Evolutionary conservation across 2,888 invertebrate species (phyloP).

Genomic region (Chrysolina americana): DNA sequence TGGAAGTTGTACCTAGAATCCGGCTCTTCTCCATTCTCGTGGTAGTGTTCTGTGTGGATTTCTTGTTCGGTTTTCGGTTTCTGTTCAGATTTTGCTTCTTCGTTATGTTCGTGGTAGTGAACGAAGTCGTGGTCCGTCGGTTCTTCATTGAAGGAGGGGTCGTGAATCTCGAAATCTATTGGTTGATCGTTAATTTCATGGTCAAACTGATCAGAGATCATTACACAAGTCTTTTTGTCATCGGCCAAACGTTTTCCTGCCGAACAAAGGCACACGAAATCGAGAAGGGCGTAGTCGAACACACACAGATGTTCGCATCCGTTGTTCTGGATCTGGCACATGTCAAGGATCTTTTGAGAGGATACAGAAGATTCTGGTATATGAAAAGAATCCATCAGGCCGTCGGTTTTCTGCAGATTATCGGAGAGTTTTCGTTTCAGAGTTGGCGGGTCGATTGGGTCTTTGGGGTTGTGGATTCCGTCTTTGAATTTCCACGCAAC

Average conservation of each 20-base stretch:
- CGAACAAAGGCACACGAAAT: slow-evolving; percentile 79
- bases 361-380: slow-evolving; percentile 72
- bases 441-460: slow-evolving; percentile 70
- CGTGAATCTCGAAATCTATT: slow-evolving; percentile 62
- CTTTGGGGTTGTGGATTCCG: slow-evolving; percentile 68
- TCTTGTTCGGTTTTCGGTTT: slow-evolving; percentile 42
- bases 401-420: slow-evolving; percentile 71
- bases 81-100: slow-evolving; percentile 58
- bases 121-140: slow-evolving; percentile 17
- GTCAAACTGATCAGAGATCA: slow-evolving; percentile 54
- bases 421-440: slow-evolving; percentile 71
- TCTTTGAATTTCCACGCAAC: slow-evolving; percentile 77
- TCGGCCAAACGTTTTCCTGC: slow-evolving; percentile 71
- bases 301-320: slow-evolving; percentile 79
- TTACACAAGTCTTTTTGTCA: slow-evolving; percentile 70
- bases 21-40: slow-evolving; percentile 7
- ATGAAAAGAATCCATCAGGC: slow-evolving; percentile 70
- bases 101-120: slow-evolving; percentile 14
- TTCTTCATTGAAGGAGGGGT: background rate
- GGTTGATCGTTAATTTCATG: slow-evolving; percentile 50
- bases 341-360: slow-evolving; percentile 75
- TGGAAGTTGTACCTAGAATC: slow-evolving; percentile 51
- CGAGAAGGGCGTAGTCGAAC: slow-evolving; percentile 76
- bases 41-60: background rate
- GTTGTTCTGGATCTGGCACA: slow-evolving; percentile 78